A percentile compares a stretch with the other conserved stretches of the same genome.
Conservation (phyloP, 2,888 invertebrate species). For the Tenodera sinensis region DNA sequence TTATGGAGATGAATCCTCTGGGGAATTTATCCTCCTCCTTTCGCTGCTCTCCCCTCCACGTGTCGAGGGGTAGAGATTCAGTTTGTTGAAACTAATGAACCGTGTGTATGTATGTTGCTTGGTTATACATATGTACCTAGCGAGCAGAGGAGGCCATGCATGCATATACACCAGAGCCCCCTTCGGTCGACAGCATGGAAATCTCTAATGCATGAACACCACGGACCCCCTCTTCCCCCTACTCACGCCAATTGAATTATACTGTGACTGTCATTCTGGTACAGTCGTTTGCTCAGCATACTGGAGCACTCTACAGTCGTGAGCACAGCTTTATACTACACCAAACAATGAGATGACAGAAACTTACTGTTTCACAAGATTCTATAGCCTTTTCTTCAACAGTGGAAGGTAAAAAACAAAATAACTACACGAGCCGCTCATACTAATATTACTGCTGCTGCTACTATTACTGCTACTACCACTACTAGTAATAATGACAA, state of each 20-base stretch:
- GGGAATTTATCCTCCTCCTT: background rate
- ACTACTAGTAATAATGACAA: too few relatives aligned
- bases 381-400: too few relatives aligned
- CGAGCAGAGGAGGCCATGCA: conserved; percentile 7
- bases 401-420: too few relatives aligned
- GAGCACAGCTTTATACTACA: background rate
- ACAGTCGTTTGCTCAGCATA: conserved; percentile 2
- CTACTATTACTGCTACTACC: too few relatives aligned
- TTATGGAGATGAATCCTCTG: conserved; percentile 27
- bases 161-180: background rate
- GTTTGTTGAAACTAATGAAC: conserved; percentile 30
- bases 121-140: conserved; percentile 11
- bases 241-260: conserved; percentile 15
- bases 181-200: background rate
- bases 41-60: background rate
- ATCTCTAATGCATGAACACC: conserved; percentile 24
- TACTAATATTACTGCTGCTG: too few relatives aligned
- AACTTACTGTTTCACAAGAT: too few relatives aligned
- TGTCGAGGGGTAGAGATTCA: background rate
- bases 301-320: background rate
- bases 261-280: conserved; percentile 13
- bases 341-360: background rate
- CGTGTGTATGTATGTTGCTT: conserved; percentile 19
- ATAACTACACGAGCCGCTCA: too few relatives aligned
- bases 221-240: background rate